Evolutionary conservation across 2,888 invertebrate species (phyloP).

Genomic region (Papilio elwesi): DNA sequence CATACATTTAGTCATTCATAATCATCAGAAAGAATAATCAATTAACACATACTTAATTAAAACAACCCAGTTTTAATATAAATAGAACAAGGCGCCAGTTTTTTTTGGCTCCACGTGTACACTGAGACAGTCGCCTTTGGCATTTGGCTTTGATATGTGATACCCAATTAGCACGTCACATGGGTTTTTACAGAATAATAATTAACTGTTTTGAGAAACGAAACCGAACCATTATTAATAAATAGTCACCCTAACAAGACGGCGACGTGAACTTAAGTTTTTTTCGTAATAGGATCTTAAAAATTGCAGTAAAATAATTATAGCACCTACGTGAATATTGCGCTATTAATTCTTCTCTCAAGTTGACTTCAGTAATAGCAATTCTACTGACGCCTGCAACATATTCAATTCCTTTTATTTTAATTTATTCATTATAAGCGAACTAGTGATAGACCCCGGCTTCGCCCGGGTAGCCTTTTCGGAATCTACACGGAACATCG

Average conservation of each 20-base stretch:
- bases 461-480: too few relatives aligned
- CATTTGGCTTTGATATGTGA: constrained; percentile 34
- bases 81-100: neutral
- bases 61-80: neutral
- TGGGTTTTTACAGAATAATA: constrained; percentile 14
- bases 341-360: too few relatives aligned
- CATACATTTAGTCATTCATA: neutral
- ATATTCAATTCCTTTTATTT: too few relatives aligned
- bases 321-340: too few relatives aligned
- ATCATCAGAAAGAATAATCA: constrained; percentile 1
- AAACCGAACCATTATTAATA: neutral
- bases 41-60: constrained; percentile 1
- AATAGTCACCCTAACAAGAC: neutral
- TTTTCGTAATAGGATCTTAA: too few relatives aligned
- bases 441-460: too few relatives aligned
- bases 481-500: too few relatives aligned
- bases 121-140: neutral
- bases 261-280: too few relatives aligned
- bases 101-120: constrained; percentile 24
- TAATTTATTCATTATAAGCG: too few relatives aligned
- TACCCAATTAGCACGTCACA: constrained; percentile 27
- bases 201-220: constrained; percentile 17
- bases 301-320: too few relatives aligned
- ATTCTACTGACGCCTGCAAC: too few relatives aligned
- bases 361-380: too few relatives aligned